phyloP scores from a whole-genome alignment of 1,140 invertebrate genomes.

The Orussus abietinus region DNA sequence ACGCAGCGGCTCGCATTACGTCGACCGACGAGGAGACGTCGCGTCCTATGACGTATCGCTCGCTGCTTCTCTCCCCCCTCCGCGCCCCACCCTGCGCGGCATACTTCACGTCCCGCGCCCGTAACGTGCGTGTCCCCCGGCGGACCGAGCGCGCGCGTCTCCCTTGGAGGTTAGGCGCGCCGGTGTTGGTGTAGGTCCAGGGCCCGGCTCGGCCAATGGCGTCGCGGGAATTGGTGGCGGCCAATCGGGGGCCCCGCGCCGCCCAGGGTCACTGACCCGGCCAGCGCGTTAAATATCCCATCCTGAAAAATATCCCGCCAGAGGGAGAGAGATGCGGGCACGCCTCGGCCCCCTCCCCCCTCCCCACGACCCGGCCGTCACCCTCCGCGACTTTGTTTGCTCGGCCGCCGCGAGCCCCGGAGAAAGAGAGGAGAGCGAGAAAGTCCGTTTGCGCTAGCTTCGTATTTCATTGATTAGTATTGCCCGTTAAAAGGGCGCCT shows the following conservation, averaged over 20 bases:
- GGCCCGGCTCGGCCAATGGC: conserved; percentile 49
- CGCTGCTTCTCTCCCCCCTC: conserved; percentile 15
- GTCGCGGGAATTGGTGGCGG: conserved; percentile 48
- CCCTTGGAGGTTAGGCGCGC: neutral
- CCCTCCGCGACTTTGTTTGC: conserved; percentile 30
- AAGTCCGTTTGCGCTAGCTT: conserved; percentile 27
- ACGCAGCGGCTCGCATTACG: conserved; percentile 24
- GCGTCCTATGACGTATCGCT: conserved; percentile 18
- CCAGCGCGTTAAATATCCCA: conserved; percentile 54
- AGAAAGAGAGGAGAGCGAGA: too few relatives aligned
- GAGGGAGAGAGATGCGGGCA: neutral
- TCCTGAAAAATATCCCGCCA: conserved; percentile 50
- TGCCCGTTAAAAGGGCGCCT: conserved; percentile 49
- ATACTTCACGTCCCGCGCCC: conserved; percentile 27
- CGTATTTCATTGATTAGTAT: conserved; percentile 54
- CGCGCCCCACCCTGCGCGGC: conserved; percentile 26
- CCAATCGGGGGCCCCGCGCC: conserved; percentile 45
- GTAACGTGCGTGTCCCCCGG: conserved; percentile 17
- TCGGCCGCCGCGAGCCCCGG: too few relatives aligned
- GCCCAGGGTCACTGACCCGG: conserved; percentile 47
- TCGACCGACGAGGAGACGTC: conserved; percentile 17
- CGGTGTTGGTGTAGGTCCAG: conserved; percentile 52
- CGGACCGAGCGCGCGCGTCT: neutral
- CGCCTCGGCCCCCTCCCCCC: too few relatives aligned
- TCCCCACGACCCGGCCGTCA: too few relatives aligned